Percentiles rank a stretch among this genome's conserved stretches.
These are phyloP conservation scores for Thalassarche chlororhynchos DNA, from an alignment of 2,113 vertebrate species.

Conservation along the genomic window DNA sequence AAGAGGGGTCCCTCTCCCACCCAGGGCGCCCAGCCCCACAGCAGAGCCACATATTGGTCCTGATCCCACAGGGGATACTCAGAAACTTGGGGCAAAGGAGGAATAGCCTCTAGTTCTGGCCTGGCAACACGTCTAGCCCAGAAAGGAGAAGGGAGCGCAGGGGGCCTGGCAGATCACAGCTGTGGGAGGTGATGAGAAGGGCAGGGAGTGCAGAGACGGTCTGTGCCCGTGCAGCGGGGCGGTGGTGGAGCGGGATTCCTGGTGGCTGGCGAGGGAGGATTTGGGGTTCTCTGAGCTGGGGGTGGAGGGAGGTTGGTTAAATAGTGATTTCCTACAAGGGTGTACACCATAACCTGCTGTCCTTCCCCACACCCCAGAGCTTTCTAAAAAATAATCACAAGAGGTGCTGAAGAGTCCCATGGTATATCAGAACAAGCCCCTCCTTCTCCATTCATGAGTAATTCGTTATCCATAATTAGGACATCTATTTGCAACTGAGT, in stretches of 20 bases:
- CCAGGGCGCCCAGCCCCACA: not conserved
- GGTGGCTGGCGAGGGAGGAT: not conserved
- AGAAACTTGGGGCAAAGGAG: not conserved
- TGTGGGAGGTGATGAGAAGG: not conserved
- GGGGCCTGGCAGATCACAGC: not conserved
- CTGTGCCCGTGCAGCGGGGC: not conserved
- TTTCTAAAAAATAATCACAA: not conserved
- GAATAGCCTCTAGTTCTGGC: not conserved
- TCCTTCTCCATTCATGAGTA: not conserved
- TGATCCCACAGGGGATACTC: not conserved
- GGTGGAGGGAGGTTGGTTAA: not conserved
- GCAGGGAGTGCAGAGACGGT: not conserved
- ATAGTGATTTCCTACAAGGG: not conserved
- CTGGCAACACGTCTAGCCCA: not conserved
- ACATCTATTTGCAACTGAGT: not conserved
- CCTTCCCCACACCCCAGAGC: not conserved
- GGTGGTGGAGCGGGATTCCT: accelerated
- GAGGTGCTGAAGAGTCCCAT: not conserved
- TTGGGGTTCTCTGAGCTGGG: not conserved
- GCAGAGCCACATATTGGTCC: not conserved
- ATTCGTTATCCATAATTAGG: not conserved
- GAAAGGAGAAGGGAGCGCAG: not conserved
- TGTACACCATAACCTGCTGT: not conserved
- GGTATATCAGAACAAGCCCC: not conserved
- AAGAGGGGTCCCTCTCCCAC: not conserved